Conservation (phyloP, 2,888 invertebrate genomes). For the Periphyllus acericola region DNA sequence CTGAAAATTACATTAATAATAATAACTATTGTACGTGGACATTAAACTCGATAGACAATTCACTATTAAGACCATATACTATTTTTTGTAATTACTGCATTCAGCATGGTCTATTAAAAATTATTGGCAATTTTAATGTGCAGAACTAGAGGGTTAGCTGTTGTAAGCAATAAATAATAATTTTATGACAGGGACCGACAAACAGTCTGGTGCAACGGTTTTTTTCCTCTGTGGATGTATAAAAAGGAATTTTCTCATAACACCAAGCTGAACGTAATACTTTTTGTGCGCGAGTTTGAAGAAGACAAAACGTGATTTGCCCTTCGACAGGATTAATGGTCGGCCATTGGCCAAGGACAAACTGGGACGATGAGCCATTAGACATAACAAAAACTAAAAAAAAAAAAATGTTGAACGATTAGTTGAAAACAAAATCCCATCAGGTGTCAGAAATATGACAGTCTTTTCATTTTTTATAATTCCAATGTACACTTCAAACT, state of each 20-base stretch:
- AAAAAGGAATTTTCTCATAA: constrained; percentile 10
- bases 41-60: not conserved
- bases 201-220: not conserved
- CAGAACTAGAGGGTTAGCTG: not conserved
- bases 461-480: constrained; percentile 1
- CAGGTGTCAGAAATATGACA: not conserved
- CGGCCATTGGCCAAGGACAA: constrained; percentile 43
- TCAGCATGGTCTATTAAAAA: not conserved
- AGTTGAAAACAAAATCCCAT: constrained; percentile 30
- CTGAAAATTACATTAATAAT: not conserved
- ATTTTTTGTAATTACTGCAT: not conserved
- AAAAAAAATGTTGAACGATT: not conserved
- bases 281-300: constrained; percentile 18
- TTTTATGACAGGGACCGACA: constrained; percentile 56
- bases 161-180: constrained; percentile 6
- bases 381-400: constrained; percentile 12
- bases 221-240: not conserved
- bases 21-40: not conserved
- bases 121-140: constrained; percentile 13
- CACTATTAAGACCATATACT: not conserved
- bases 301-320: constrained; percentile 53
- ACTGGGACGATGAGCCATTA: not conserved
- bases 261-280: not conserved
- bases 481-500: not conserved
- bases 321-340: constrained; percentile 53